Conservation (phyloP, 2,888 invertebrate species). For the Ditula angustiorana region DNA sequence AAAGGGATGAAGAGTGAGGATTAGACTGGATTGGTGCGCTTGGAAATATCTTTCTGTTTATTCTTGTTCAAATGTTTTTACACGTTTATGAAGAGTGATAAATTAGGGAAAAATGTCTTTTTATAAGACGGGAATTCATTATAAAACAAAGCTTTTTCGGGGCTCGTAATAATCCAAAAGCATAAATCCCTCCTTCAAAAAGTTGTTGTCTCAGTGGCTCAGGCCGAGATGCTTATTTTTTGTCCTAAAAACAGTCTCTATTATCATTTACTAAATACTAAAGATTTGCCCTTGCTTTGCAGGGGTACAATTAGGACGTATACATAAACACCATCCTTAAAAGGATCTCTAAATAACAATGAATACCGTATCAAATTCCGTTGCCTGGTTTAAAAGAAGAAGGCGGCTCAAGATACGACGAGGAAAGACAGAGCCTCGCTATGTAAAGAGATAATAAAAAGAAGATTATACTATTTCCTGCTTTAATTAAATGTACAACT, state of each 20-base stretch:
- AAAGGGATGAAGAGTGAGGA: slow-evolving; percentile 56
- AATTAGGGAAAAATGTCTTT: slow-evolving; percentile 33
- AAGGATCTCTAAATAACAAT: no score
- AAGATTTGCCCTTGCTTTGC: no score
- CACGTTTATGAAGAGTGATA: slow-evolving; percentile 42
- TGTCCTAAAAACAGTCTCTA: background rate
- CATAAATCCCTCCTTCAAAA: slow-evolving; percentile 14
- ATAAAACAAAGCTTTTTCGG: slow-evolving; percentile 27
- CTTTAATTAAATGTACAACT: slow-evolving; percentile 11
- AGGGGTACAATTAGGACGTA: no score
- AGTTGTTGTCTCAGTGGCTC: background rate
- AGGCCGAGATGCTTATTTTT: background rate
- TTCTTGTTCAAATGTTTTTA: slow-evolving; percentile 49
- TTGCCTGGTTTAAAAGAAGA: no score
- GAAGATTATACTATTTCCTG: background rate
- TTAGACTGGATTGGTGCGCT: slow-evolving; percentile 59
- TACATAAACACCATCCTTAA: no score
- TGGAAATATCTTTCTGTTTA: slow-evolving; percentile 57
- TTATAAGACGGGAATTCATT: slow-evolving; percentile 18
- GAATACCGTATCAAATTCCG: no score
- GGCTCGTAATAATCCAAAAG: slow-evolving; percentile 16
- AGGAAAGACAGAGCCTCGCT: no score
- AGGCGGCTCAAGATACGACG: no score
- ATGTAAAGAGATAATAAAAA: no score
- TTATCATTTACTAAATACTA: background rate